Percentiles rank a stretch among this genome's conserved stretches.
phyloP scores from a whole-genome alignment of 2,888 invertebrate species.

The Scaptomyza polygonia region DNA sequence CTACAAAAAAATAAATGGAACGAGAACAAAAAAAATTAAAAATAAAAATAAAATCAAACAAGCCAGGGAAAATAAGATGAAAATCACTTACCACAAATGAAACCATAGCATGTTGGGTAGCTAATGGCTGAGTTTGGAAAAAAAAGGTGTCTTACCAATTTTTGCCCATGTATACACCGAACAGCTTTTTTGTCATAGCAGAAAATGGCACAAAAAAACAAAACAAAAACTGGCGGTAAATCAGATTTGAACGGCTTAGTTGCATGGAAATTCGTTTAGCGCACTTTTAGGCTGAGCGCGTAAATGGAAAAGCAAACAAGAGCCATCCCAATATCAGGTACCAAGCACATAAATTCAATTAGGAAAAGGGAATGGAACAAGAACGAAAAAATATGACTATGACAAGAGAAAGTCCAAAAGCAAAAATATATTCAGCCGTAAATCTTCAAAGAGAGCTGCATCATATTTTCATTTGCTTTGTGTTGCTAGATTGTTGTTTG shows the following conservation, averaged over 20 bases:
- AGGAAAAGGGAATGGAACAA: constrained; percentile 9
- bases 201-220: constrained; percentile 21
- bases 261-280: constrained; percentile 66
- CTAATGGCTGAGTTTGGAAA: constrained; percentile 4
- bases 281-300: constrained; percentile 50
- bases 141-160: constrained; percentile 25
- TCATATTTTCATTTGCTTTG: constrained; percentile 45
- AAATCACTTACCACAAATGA: constrained; percentile 62
- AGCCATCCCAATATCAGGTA: constrained; percentile 39
- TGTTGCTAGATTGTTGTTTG: constrained; percentile 27
- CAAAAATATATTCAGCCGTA: constrained; percentile 11
- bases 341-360: constrained; percentile 52
- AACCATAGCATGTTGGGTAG: constrained; percentile 41
- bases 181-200: neutral
- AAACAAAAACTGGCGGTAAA: constrained; percentile 35
- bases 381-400: constrained; percentile 19
- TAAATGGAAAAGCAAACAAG: constrained; percentile 26
- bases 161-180: constrained; percentile 29
- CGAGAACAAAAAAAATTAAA: constrained; percentile 9
- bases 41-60: constrained; percentile 29
- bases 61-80: constrained; percentile 29
- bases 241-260: constrained; percentile 72
- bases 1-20: constrained; percentile 1
- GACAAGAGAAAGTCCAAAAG: constrained; percentile 18
- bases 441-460: constrained; percentile 44